Evolutionary conservation across 2,113 vertebrate genomes (phyloP).

Genomic region (Platycercus adscitus): DNA sequence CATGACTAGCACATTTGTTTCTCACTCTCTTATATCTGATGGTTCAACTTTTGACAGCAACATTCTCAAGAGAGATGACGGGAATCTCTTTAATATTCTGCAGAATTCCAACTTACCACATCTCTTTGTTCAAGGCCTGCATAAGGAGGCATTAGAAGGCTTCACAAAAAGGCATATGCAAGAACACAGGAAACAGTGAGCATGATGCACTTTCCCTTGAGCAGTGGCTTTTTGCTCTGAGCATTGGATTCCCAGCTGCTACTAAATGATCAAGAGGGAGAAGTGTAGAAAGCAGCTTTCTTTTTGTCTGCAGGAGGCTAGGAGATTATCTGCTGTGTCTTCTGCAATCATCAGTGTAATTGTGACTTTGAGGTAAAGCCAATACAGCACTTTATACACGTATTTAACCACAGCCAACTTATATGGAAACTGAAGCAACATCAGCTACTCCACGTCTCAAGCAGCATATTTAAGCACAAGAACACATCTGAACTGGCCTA

Average conservation of each 20-base stretch:
- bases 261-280: not conserved
- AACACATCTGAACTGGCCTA: not conserved
- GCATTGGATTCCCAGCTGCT: not conserved
- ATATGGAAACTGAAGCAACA: not conserved
- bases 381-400: not conserved
- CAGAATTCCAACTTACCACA: not conserved
- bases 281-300: not conserved
- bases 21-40: not conserved
- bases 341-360: not conserved
- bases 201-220: not conserved
- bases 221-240: not conserved
- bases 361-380: not conserved
- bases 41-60: not conserved
- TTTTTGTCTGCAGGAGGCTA: not conserved
- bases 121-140: not conserved
- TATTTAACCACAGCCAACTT: not conserved
- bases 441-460: not conserved
- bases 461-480: not conserved
- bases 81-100: not conserved
- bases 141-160: not conserved
- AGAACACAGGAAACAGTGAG: not conserved
- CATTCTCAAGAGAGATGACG: not conserved
- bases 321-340: not conserved
- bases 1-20: not conserved
- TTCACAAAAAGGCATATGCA: not conserved